Evolutionary conservation across 1,140 invertebrate species (phyloP), one percentile per base, ranked within the genome.

Genomic region (Drosophila cardini): DNA sequence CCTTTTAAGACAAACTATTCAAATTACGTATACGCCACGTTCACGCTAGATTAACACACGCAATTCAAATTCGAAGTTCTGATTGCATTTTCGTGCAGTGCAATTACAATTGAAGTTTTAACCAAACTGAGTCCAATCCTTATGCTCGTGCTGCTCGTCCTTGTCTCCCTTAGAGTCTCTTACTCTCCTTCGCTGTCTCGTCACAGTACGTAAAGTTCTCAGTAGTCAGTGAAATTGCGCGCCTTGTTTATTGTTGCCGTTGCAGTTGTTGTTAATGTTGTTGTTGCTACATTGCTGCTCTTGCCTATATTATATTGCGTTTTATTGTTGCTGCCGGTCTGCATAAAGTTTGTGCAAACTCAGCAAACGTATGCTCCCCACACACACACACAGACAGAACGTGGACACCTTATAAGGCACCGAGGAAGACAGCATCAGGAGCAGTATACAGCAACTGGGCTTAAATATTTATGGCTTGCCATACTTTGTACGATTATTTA

Each of bases 401-500:
- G 58, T 60, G 64, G 36, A 26, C 38, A 32, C 60, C 34, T 74
- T 72, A 62, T 65, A 72, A 58, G 62, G 62, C 62, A 50, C 11
- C 2, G 45, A 2, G 43, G 26, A 36, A 53, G 45, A 34, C 15
- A 42, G 38, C 21, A 45, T 16, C 50, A 57, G 40, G n/a, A 32
- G 32, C 30, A 38, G 3, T 11, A 52, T 6, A 26, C 30, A 38
- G 1, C 16, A 42, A 10, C 36, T 26, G 36, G 63, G 74, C 84
- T 70, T 60, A 62, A 71, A 84, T 89, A 87, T 87, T 87, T 87
- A 87, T 89, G 84, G 69, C 76, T 76, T 50, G 79, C 83, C 78
- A 84, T 89, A 89, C 80, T 87, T 87, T 87, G 84, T 87, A 60
- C 84, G 84, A 83, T 89, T 87, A 87, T 87, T 87, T 89, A 87